A percentile compares a stretch with the other conserved stretches of the same genome.
Evolutionary conservation across 2,888 invertebrate species (phyloP).

Genomic region (Athalia cordata): DNA sequence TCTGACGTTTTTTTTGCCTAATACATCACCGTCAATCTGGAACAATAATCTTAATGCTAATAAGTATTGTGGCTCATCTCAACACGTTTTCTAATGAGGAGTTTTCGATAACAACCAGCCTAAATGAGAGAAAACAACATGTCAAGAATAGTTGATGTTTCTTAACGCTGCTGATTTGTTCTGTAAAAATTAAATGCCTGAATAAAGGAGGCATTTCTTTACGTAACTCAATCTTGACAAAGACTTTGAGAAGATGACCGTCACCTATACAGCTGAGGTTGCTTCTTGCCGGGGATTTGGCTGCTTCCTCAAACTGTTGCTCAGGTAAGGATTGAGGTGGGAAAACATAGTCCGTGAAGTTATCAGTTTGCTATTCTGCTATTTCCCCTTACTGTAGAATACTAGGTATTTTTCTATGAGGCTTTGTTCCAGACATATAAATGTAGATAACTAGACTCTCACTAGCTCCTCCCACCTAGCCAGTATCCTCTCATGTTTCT

Average conservation of each 20-base stretch:
- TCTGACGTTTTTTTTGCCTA: too few relatives aligned
- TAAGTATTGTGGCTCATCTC: too few relatives aligned
- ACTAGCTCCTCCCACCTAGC: too few relatives aligned
- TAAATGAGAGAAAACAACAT: neutral
- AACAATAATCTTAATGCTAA: too few relatives aligned
- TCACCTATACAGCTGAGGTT: constrained; percentile 90
- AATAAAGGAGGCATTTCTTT: neutral
- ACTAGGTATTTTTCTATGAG: too few relatives aligned
- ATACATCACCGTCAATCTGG: too few relatives aligned
- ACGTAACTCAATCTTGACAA: constrained; percentile 47
- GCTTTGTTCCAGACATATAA: too few relatives aligned
- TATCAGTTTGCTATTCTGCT: too few relatives aligned
- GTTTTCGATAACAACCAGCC: neutral
- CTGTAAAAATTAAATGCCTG: neutral
- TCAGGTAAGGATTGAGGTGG: constrained; percentile 78
- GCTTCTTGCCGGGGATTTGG: constrained; percentile 91
- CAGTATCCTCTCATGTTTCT: too few relatives aligned
- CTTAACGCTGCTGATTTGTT: neutral
- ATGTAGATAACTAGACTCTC: too few relatives aligned
- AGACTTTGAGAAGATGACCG: constrained; percentile 80
- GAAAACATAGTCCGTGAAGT: too few relatives aligned
- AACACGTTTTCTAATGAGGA: neutral
- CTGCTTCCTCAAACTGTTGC: constrained; percentile 89
- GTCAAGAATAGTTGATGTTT: constrained; percentile 13
- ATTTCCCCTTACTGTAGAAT: too few relatives aligned